These are phyloP conservation scores for Heteropelma amictum DNA, from an alignment of 2,888 invertebrate genomes.

Conservation along the genomic window DNA sequence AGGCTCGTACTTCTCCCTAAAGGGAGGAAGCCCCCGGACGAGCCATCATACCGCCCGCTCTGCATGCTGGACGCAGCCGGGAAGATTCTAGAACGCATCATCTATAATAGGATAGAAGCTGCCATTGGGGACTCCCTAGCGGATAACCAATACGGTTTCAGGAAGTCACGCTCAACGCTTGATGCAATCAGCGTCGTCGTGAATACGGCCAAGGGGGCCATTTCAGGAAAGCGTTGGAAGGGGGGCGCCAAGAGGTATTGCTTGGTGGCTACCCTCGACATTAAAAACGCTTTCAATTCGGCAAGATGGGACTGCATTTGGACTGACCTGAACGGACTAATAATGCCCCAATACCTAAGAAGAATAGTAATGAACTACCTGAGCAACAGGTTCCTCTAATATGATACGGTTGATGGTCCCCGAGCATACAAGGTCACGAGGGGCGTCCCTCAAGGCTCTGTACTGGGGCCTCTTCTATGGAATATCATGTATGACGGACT, in stretches of 20 bases:
- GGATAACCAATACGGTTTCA: not conserved
- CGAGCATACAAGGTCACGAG: not conserved
- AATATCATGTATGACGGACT: constrained; percentile 33
- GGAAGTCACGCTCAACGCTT: not conserved
- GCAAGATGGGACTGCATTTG: constrained; percentile 24
- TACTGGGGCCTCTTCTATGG: constrained; percentile 14
- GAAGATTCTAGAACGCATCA: not conserved
- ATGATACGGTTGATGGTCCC: constrained; percentile 18
- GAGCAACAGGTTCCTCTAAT: constrained; percentile 1
- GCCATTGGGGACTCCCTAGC: not conserved
- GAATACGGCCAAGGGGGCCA: not conserved
- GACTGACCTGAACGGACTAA: not conserved
- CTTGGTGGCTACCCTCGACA: constrained; percentile 18
- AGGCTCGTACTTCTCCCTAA: constrained; percentile 56
- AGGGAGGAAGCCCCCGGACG: constrained; percentile 40
- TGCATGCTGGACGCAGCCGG: constrained; percentile 51
- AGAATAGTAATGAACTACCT: constrained; percentile 31
- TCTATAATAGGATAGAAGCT: not conserved
- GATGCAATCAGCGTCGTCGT: not conserved
- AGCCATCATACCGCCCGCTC: constrained; percentile 42
- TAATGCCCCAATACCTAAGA: constrained; percentile 12
- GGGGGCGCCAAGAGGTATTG: not conserved
- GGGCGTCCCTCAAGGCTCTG: constrained; percentile 21
- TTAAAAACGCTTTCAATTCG: constrained; percentile 23
- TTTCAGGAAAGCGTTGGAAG: not conserved